phyloP scores from a whole-genome alignment of 2,113 vertebrate genomes.

The Actenoides lindsayi region DNA sequence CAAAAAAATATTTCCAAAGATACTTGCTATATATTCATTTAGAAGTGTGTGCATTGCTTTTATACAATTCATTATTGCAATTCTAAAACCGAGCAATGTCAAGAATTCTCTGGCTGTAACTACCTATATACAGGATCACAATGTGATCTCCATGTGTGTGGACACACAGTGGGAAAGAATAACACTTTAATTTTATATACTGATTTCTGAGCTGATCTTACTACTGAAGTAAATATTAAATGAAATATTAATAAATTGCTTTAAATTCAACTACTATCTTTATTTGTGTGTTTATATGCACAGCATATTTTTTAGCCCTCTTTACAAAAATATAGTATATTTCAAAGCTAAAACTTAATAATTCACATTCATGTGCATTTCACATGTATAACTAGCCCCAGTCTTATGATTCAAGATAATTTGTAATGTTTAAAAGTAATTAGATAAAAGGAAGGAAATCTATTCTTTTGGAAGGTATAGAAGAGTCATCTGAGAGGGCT shows the following conservation, averaged over 20 bases:
- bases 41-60: background rate
- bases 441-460: background rate
- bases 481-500: background rate
- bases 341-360: background rate
- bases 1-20: background rate
- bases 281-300: background rate
- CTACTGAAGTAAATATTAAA: background rate
- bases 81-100: background rate
- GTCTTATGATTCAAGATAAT: background rate
- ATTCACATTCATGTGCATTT: background rate
- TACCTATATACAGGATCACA: background rate
- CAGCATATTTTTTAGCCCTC: fast-evolving
- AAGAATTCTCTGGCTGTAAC: background rate
- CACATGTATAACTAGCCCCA: background rate
- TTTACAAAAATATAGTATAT: background rate
- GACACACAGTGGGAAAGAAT: background rate
- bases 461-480: background rate
- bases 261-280: background rate
- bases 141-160: background rate
- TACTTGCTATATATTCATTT: background rate
- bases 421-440: background rate
- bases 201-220: background rate
- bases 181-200: background rate
- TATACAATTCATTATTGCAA: background rate
- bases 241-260: background rate